A percentile compares a stretch with the other conserved stretches of the same genome.
Conservation (phyloP, 2,888 invertebrate genomes). For the Halictus ligatus region DNA sequence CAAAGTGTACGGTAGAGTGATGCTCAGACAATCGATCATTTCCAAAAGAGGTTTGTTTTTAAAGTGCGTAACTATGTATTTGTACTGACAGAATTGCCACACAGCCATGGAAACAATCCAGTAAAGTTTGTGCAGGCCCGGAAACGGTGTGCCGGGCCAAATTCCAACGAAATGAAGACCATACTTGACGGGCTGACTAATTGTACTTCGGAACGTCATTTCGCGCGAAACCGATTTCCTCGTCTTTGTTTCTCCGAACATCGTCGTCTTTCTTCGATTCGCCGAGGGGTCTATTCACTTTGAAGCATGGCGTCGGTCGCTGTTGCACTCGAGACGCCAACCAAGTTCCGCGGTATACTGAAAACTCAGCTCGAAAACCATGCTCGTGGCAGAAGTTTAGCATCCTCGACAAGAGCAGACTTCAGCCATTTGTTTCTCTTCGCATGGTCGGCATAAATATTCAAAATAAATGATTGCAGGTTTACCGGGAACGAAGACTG, state of each 20-base stretch:
- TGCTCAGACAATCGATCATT: not conserved
- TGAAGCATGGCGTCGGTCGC: not conserved
- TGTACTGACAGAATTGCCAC: not conserved
- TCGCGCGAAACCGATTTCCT: not conserved
- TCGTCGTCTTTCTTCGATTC: not conserved
- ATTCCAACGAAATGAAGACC: not conserved
- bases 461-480: not conserved
- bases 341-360: not conserved
- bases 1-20: not conserved
- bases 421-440: not conserved
- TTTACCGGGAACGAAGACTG: not conserved
- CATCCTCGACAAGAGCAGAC: not conserved
- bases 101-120: constrained; percentile 1
- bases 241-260: not conserved
- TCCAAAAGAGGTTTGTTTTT: not conserved
- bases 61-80: not conserved
- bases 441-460: not conserved
- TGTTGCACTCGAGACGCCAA: not conserved
- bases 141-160: constrained; percentile 6
- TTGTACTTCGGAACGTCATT: not conserved
- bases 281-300: not conserved
- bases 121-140: not conserved
- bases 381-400: not conserved
- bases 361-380: not conserved
- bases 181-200: not conserved